phyloP scores from a whole-genome alignment of 2,888 invertebrate species.

The Drosophila dives region DNA sequence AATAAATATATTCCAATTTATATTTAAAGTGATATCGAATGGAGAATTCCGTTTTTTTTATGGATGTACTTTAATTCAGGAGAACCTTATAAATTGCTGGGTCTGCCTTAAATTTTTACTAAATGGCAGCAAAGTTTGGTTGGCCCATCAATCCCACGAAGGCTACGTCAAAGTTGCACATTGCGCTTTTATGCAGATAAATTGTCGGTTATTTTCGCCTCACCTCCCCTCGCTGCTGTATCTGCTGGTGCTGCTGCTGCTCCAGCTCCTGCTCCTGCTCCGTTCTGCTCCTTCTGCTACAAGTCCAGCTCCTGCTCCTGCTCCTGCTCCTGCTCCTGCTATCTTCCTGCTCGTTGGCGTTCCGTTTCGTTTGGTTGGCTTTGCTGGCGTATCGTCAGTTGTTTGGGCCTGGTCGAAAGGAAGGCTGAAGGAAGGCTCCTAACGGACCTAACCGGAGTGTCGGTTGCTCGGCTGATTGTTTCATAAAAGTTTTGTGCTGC shows the following conservation, averaged over 20 bases:
- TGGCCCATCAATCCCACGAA: conserved; percentile 72
- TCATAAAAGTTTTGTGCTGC: conserved; percentile 75
- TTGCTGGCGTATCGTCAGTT: conserved; percentile 58
- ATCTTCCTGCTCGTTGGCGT: conserved; percentile 23
- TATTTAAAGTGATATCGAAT: not conserved
- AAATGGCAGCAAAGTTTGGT: conserved; percentile 67
- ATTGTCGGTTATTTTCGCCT: conserved; percentile 75
- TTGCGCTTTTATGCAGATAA: conserved; percentile 81
- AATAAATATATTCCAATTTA: not conserved
- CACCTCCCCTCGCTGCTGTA: not conserved
- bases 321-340: not conserved
- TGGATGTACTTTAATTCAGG: conserved; percentile 18
- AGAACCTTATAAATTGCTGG: conserved; percentile 19
- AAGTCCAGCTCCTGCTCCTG: too few relatives aligned
- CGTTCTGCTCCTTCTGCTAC: conserved; percentile 13
- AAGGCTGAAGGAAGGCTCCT: conserved; percentile 35
- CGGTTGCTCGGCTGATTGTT: conserved; percentile 75
- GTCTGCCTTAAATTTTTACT: conserved; percentile 44
- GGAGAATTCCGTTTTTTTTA: not conserved
- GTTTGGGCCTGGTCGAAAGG: conserved; percentile 36
- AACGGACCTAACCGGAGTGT: conserved; percentile 49
- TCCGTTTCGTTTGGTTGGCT: conserved; percentile 67
- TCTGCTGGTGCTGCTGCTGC: not conserved
- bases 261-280: not conserved
- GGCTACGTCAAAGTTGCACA: conserved; percentile 75